A percentile compares a stretch with the other conserved stretches of the same genome.
These are phyloP conservation scores for Listronotus bonariensis DNA, from an alignment of 1,140 invertebrate genomes.

Conservation along the genomic window DNA sequence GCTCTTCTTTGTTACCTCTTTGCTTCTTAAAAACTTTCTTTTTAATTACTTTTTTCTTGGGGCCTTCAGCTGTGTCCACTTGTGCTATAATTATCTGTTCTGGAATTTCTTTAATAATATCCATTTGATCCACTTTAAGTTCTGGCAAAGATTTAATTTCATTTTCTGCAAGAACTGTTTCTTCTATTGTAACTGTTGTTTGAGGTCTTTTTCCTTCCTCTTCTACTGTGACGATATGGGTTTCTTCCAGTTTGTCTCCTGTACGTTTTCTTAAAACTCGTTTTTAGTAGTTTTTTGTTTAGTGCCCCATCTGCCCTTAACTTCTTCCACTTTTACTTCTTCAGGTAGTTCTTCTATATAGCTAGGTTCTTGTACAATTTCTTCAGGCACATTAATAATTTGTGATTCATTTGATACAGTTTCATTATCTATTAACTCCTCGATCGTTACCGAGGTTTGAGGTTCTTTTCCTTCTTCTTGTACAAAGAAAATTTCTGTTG, in stretches of 20 bases:
- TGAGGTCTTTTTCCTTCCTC: conserved; percentile 55
- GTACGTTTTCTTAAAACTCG: conserved; percentile 48
- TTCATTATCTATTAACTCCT: conserved; percentile 50
- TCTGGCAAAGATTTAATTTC: conserved; percentile 43
- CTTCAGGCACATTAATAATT: conserved; percentile 43
- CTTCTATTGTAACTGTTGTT: conserved; percentile 51
- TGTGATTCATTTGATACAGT: conserved; percentile 24
- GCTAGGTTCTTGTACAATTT: conserved; percentile 43
- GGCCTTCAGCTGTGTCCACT: conserved; percentile 47
- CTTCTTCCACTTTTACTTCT: conserved; percentile 47
- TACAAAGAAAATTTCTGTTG: conserved; percentile 58
- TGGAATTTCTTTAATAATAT: conserved; percentile 48
- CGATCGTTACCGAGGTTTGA: conserved; percentile 54
- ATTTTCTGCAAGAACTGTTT: conserved; percentile 48
- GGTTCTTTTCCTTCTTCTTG: conserved; percentile 58
- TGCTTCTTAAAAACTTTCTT: conserved; percentile 51
- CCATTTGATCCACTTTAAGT: conserved; percentile 15
- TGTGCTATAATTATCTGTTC: conserved; percentile 52
- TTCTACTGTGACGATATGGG: conserved; percentile 57
- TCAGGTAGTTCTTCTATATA: conserved; percentile 52
- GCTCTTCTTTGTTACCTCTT: conserved; percentile 51
- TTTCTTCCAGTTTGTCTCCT: conserved; percentile 53
- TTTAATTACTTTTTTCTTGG: conserved; percentile 51
- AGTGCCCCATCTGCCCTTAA: conserved; percentile 47
- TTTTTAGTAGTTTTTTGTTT: conserved; percentile 56